Percentiles rank a stretch among this genome's conserved stretches.
Conservation (phyloP, 1,140 invertebrate genomes). For the Trichogramma pretiosum region DNA sequence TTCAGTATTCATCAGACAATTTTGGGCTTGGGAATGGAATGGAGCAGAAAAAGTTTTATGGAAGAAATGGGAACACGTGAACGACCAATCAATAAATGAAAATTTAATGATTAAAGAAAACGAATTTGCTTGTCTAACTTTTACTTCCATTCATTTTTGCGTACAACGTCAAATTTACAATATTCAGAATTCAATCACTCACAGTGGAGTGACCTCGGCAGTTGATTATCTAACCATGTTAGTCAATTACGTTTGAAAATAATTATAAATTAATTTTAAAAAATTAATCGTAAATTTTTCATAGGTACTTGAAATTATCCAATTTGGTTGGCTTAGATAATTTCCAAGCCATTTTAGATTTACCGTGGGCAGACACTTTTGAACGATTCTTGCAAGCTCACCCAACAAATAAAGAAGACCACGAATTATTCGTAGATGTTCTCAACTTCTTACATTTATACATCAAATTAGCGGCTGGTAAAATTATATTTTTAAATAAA, state of each 20-base stretch:
- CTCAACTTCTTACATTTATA: slow-evolving; percentile 49
- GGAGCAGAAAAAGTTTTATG: slow-evolving; percentile 34
- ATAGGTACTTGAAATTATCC: slow-evolving; percentile 32
- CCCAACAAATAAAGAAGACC: slow-evolving; percentile 52
- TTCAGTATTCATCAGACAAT: slow-evolving; percentile 30
- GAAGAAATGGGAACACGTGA: slow-evolving; percentile 23
- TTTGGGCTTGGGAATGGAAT: slow-evolving; percentile 43
- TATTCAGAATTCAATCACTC: slow-evolving; percentile 55
- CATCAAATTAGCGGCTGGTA: slow-evolving; percentile 32
- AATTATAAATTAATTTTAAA: too few species aligned
- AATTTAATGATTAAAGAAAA: slow-evolving; percentile 38
- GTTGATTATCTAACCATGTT: slow-evolving; percentile 50
- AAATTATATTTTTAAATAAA: too few species aligned
- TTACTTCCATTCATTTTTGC: slow-evolving; percentile 42
- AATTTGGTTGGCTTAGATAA: slow-evolving; percentile 25
- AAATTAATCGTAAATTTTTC: too few species aligned
- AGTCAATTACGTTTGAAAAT: slow-evolving; percentile 17
- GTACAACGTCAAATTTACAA: slow-evolving; percentile 45
- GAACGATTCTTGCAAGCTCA: slow-evolving; percentile 49
- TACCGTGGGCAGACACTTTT: slow-evolving; percentile 53
- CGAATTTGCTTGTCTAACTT: slow-evolving; percentile 43
- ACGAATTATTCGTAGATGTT: slow-evolving; percentile 47
- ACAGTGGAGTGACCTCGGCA: slow-evolving; percentile 46
- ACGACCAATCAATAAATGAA: slow-evolving; percentile 22
- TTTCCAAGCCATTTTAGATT: slow-evolving; percentile 35